Evolutionary conservation across 53 echinoderm and acorn worm species (phyloP).

Genomic region (Hippasteria phrygiana): DNA sequence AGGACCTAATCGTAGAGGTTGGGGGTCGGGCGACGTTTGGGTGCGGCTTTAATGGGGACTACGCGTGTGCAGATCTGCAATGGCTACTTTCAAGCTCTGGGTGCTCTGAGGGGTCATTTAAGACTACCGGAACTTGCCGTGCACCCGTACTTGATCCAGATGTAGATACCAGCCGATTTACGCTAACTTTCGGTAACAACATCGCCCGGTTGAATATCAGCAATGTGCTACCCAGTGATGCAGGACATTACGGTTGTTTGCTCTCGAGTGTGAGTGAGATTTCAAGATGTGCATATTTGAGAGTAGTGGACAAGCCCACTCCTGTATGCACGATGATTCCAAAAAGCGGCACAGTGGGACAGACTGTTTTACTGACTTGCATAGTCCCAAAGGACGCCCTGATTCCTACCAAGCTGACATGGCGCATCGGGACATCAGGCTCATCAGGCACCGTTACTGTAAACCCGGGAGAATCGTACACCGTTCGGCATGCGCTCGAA

Average conservation of each 20-base stretch:
- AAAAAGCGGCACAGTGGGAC: background rate
- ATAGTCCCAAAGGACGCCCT: background rate
- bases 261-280: background rate
- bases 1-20: no score
- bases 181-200: background rate
- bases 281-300: slow-evolving; percentile 42
- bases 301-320: slow-evolving; percentile 24
- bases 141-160: no score
- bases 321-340: slow-evolving; percentile 11
- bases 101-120: no score
- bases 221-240: slow-evolving; percentile 4
- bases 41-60: no score
- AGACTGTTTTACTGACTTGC: background rate
- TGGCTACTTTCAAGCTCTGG: no score
- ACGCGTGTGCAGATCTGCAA: no score
- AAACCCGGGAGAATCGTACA: background rate
- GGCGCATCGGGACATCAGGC: background rate
- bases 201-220: background rate
- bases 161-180: no score
- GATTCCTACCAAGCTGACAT: slow-evolving; percentile 8
- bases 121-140: no score
- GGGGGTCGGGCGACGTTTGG: no score
- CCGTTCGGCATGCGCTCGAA: background rate
- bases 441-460: background rate
- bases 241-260: slow-evolving; percentile 5